Base-by-base conservation (phyloP, 2,888 invertebrate genomes). In the Polyploca ridens region DNA sequence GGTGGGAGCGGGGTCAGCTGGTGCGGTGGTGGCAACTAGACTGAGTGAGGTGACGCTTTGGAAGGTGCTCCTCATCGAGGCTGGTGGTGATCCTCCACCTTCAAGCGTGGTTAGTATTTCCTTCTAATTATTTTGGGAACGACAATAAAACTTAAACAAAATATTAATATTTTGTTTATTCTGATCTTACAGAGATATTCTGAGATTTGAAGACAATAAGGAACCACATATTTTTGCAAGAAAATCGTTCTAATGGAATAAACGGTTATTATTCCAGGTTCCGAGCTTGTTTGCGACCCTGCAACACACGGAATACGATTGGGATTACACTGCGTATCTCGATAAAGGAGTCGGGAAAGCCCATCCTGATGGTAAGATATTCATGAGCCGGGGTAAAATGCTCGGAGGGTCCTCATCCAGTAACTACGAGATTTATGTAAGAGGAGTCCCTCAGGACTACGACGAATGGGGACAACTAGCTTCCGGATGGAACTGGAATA, bases 1-100 rank as follows among this genome's bases (percentile, higher is more conserved):
- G 44, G 82, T 88, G 11, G 89, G 89, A 0, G 79, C 87, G 1
- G 89, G 89, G 3, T 86, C 87, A 0, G 85, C 85, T 0, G 89
- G 89, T 0, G 82, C 85, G 0, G 74, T 86, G 11, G 77, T 88
- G 5, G 88, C 86, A 0, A 71, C 85, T 0, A 73, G 89, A 0
- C 79, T 89, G 3, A 83, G 85, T 7, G 89, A 89, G 69, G 65
- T 77, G 27, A 68, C 72, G 1, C 35, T 66, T 11, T 78, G 82
- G 66, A 74, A 71, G 0, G 83, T 88, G 1, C 79, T 89, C 1
- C 81, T 89, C 1, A 63, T 89, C 0, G 89, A 89, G 64, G 79
- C 84, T 4, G 89, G 89, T 4, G 87, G 85, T 0, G 77, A 88
- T 62, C 89, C 89, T 0, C 87, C 88, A 0, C 68, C 78, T 3